Base-by-base conservation (phyloP, 2,797 vertebrate species). In the Scolopax bukidnonensis region DNA sequence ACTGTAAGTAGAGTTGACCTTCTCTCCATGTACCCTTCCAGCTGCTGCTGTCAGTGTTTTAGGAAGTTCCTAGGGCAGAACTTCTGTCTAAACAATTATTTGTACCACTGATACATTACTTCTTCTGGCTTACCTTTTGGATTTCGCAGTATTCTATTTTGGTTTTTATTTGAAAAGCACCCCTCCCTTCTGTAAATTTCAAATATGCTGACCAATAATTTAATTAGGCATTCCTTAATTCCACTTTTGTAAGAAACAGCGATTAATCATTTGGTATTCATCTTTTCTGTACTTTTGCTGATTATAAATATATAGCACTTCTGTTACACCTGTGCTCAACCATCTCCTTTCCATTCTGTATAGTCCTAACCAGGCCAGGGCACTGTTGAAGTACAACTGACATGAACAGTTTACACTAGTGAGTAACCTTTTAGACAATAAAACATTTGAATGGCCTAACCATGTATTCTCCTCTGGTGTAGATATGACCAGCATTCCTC, bases 401-500 rank as follows among this genome's bases (percentile, higher is more conserved):
- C 15, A 14, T 17, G 36, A 82, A 36, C 53, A 65, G 57, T 13
- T 74, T 54, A 36, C 1, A 11, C 8, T n/a, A 41, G 15, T 38
- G 79, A 76, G 36, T 81, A 82, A 76, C 36, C 10, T 4, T 85
- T 79, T 86, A 16, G 38, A 81, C 7, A 60, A 33, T 5, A 28
- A 41, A 81, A 11, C 19, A 16, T 90, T 86, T 67, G 84, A 84
- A 73, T 78, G 61, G 21, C 47, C 48, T 73, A 94, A 89, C 38
- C 4, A 5, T 56, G 5, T 65, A 36, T 56, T 86, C 60, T 92
- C 16, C 41, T 93, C 60, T 14, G 1, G 77, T 67, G 36, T 81
- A 98, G 98, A 94, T 93, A 93, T 97, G 63, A 89, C 78, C 51
- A 86, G 41, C 59, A 73, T 96, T 75, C 78, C 93, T 84, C 53